Evolutionary conservation across 2,113 vertebrate species (phyloP).

Genomic region (Mesembrinibis cayennensis): DNA sequence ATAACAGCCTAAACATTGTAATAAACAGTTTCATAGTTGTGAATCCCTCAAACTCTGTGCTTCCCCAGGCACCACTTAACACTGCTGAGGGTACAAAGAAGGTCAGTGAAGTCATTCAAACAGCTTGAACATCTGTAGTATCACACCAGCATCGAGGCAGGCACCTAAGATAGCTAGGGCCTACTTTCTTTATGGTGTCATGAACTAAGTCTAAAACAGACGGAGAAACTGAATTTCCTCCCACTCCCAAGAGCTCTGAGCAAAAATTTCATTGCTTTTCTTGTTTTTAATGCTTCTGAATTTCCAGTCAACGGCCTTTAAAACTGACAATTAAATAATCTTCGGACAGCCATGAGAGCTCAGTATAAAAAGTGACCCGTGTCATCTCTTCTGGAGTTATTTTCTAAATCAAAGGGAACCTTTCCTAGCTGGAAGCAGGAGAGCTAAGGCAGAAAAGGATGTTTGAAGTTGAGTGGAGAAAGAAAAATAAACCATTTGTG

Average conservation of each 20-base stretch:
- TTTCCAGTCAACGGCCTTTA: not conserved
- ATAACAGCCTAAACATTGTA: not conserved
- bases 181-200: not conserved
- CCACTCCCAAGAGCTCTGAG: not conserved
- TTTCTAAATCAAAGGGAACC: not conserved
- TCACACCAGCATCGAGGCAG: not conserved
- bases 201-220: not conserved
- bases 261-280: not conserved
- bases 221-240: not conserved
- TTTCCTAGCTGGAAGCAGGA: not conserved
- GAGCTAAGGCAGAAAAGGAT: not conserved
- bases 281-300: not conserved
- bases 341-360: not conserved
- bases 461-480: not conserved
- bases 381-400: not conserved
- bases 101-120: not conserved
- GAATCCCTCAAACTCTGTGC: not conserved
- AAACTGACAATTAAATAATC: not conserved
- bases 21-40: not conserved
- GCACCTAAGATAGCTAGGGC: not conserved
- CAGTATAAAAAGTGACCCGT: not conserved
- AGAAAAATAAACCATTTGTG: not conserved
- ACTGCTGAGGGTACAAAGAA: not conserved
- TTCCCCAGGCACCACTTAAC: not conserved
- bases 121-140: not conserved